Evolutionary conservation across 2,797 vertebrate genomes (phyloP), one percentile per base, ranked within the genome.

Genomic region (Phalanger gymnotis): DNA sequence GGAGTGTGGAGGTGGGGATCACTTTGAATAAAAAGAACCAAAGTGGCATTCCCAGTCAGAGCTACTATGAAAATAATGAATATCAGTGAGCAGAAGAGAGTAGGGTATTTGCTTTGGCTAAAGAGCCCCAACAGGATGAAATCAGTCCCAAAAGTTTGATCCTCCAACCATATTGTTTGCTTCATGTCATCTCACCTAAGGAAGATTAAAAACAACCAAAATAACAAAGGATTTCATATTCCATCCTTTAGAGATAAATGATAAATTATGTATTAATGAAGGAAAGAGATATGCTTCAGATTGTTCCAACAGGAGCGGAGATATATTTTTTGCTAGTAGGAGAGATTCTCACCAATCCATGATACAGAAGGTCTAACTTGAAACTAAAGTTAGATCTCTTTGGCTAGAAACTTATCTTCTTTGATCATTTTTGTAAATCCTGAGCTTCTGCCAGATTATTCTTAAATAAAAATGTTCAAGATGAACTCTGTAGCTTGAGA

Each of bases 1-100:
- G 93, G 90, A 27, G 94, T 94, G 22, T 94, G 94, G 94, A 94
- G 94, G 28, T 25, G 90, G 19, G 90, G 61, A 28, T 94, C 90
- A 3, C 91, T 51, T 2, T 91, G 52, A 51, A 54, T 94, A 53
- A 94, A 16, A 2, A 30, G 2, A 27, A 94, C 5, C 7, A 94
- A 51, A 19, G 53, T 54, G 40, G 55, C 0, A 27, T 94, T 94
- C 19, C 90, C 90, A 52, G 54, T 55, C 14, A 94, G 53, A 12
- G 94, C 91, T 66, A 94, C 40, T 0, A 13, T 10, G 27, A 73
- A 94, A 54, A 92, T 56, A 40, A 56, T 3, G 1, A 66, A 94
- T 34, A 92, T 52, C 4, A 94, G 4, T 25, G n/a, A n/a, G 47
- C 55, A 94, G n/a, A 94, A 52, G 22, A 56, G 28, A 10, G 56